Evolutionary conservation across 2,797 vertebrate genomes (phyloP), one percentile per base, ranked within the genome.

Genomic region (Taeniopygia guttata): DNA sequence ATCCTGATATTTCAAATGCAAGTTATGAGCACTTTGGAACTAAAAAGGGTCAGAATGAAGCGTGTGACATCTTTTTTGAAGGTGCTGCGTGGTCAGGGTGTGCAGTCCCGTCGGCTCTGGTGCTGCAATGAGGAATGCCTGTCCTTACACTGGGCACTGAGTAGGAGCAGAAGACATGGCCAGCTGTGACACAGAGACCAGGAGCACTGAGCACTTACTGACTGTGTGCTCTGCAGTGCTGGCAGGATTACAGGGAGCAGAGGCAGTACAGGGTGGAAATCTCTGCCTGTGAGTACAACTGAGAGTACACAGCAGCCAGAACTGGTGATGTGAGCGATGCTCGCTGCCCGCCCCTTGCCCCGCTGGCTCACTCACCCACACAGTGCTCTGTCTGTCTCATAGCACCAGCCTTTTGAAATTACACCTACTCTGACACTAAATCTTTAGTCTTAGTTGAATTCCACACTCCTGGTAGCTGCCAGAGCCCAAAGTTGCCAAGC

Each of bases 301-400:
- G 2, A 0, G 2, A 2, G 3, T 6, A 21, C 19, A 0, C 0
- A 0, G 54, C 70, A 82, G 80, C 42, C 78, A 52, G 69, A 30
- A 1, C 26, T 3, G 69, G 11, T 46, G 60, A 75, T 72, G 54
- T 75, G 64, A 36, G n/a, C 1, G 0, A 46, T 8, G 8, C 64
- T 49, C 1, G 0, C 89, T 69, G 8, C 84, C 54, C 7, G 14
- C 58, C 56, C 5, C 6, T 29, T 60, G 38, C 27, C 49, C 34
- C 0, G 0, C 42, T 43, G 68, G 56, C 60, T 93, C 2, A 2
- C 78, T 64, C 80, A 10, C 52, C 70, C 70, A 48, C 90, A 5
- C 16, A 0, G 5, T 9, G 38, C 84, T 83, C 88, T 58, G 46
- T 20, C 60, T 67, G 78, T 78, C 82, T 92, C 62, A 9, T 84